phyloP scores from a whole-genome alignment of 2,797 vertebrate species.

The Chelon auratus region DNA sequence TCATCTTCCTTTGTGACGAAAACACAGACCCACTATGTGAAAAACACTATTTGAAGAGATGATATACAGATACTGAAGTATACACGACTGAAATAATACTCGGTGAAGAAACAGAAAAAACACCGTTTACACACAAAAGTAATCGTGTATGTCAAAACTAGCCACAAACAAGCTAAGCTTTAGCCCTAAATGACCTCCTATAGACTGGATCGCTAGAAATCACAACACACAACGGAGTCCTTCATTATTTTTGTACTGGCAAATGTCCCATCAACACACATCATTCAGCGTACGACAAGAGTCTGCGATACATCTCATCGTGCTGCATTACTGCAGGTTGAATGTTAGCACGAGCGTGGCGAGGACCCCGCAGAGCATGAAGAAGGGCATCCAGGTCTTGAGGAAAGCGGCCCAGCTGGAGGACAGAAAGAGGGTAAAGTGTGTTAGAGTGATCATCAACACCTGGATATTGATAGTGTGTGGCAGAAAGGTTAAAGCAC shows the following conservation, averaged over 20 bases:
- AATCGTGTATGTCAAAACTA: constrained; percentile 15
- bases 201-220: constrained; percentile 13
- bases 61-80: not conserved
- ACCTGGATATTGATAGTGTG: constrained; percentile 22
- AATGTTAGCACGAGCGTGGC: constrained; percentile 89
- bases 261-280: constrained; percentile 29
- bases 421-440: constrained; percentile 42
- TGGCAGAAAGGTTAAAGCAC: constrained; percentile 12
- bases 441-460: constrained; percentile 47
- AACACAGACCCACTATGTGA: constrained; percentile 3
- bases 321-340: constrained; percentile 86
- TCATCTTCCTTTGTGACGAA: not conserved
- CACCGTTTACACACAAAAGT: constrained; percentile 1
- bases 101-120: not conserved
- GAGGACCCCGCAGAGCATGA: constrained; percentile 89
- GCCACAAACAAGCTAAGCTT: constrained; percentile 2
- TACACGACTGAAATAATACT: constrained; percentile 3
- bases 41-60: constrained; percentile 12
- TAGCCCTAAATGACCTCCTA: not conserved
- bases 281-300: constrained; percentile 29
- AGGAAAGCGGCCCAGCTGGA: constrained; percentile 91
- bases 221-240: constrained; percentile 13
- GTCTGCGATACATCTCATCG: constrained; percentile 21
- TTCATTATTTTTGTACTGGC: constrained; percentile 14
- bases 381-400: constrained; percentile 97